These are phyloP conservation scores for Conchocele bisecta DNA, from an alignment of 2,888 invertebrate species.

Conservation along the genomic window DNA sequence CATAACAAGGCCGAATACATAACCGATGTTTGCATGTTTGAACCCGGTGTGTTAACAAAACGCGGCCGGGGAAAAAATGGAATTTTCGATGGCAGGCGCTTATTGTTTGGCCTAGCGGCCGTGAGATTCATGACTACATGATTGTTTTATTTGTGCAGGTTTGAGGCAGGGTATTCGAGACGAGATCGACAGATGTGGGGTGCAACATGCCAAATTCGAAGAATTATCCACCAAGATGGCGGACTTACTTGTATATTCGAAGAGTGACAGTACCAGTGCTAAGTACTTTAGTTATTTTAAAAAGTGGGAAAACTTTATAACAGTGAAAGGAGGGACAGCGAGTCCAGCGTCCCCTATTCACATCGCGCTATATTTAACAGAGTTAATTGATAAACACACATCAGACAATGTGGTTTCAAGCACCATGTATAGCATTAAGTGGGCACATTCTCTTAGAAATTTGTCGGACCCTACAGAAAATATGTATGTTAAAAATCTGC, in stretches of 20 bases:
- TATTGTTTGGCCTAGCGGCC: too few species aligned
- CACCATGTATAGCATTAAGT: conserved; percentile 31
- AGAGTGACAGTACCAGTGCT: conserved; percentile 27
- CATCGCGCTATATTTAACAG: conserved; percentile 33
- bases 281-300: conserved; percentile 37
- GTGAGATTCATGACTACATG: too few species aligned
- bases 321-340: conserved; percentile 20
- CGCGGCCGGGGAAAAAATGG: too few species aligned
- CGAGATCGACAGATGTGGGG: too few species aligned
- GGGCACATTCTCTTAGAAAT: conserved; percentile 20
- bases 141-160: too few species aligned
- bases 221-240: conserved; percentile 29
- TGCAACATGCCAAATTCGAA: too few species aligned
- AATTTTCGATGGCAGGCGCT: too few species aligned
- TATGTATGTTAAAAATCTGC: conserved; percentile 36
- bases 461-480: conserved; percentile 40
- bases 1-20: too few species aligned
- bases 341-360: conserved; percentile 40
- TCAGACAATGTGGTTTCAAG: conserved; percentile 29
- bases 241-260: conserved; percentile 13
- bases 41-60: too few species aligned
- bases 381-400: conserved; percentile 31
- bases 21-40: too few species aligned
- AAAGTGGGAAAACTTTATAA: conserved; percentile 26
- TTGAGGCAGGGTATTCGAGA: too few species aligned